Evolutionary conservation across 1,140 invertebrate species (phyloP).

Genomic region (Drosophila mauritiana): DNA sequence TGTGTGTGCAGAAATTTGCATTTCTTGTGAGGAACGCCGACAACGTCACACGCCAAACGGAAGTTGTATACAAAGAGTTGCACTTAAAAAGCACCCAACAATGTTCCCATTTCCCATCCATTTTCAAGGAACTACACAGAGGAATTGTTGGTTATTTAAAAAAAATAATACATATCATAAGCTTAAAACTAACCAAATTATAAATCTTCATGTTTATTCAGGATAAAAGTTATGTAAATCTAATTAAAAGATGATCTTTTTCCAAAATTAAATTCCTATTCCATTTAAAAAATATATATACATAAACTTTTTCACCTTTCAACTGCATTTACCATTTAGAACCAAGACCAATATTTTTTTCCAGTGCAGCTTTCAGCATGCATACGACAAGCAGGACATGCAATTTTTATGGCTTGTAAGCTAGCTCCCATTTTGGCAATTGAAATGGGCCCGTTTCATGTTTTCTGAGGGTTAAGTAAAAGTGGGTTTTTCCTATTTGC

Average conservation of each 20-base stretch:
- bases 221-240: too few relatives aligned
- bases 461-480: constrained; percentile 10
- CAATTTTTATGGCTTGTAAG: constrained; percentile 77
- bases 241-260: too few relatives aligned
- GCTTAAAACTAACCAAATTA: too few relatives aligned
- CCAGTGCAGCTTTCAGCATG: constrained; percentile 32
- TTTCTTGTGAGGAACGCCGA: constrained; percentile 55
- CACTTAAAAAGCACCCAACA: constrained; percentile 71
- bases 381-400: constrained; percentile 58
- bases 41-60: constrained; percentile 76
- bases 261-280: too few relatives aligned
- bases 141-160: not conserved
- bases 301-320: too few relatives aligned
- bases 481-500: constrained; percentile 24
- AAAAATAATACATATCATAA: too few relatives aligned
- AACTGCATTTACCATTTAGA: too few relatives aligned
- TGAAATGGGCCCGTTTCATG: constrained; percentile 51
- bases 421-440: constrained; percentile 52
- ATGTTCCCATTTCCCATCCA: constrained; percentile 62
- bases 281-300: too few relatives aligned
- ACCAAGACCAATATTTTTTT: not conserved
- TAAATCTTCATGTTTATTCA: too few relatives aligned
- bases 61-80: constrained; percentile 83
- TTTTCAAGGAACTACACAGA: constrained; percentile 42
- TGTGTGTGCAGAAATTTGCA: constrained; percentile 73